These are phyloP conservation scores for Uropetala carovei DNA, from an alignment of 2,888 invertebrate genomes.

Conservation along the genomic window DNA sequence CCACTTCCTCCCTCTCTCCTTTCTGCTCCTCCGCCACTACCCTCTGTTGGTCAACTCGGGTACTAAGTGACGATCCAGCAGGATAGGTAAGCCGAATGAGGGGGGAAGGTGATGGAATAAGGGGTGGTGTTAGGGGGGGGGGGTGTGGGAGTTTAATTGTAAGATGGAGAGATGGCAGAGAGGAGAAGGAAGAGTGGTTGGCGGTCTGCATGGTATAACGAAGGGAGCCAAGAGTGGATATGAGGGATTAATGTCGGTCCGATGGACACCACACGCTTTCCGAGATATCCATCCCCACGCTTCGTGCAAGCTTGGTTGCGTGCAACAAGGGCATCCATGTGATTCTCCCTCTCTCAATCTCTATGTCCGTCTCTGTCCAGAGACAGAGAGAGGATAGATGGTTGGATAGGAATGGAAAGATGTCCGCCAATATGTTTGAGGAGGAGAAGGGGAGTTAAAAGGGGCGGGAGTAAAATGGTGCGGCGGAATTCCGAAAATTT, in stretches of 20 bases:
- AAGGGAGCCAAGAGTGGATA: constrained; percentile 28
- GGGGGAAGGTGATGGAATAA: not conserved
- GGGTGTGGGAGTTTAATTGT: too few species aligned
- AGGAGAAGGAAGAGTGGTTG: not conserved
- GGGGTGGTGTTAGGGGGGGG: not conserved
- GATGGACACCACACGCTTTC: not conserved
- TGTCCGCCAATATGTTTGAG: not conserved
- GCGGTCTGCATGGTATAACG: constrained; percentile 15
- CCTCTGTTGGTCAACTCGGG: too few species aligned
- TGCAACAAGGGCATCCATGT: constrained; percentile 19
- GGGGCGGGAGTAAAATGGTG: too few species aligned
- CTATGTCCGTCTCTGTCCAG: not conserved
- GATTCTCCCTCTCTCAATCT: not conserved
- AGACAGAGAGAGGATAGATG: constrained; percentile 9
- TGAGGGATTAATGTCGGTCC: constrained; percentile 10
- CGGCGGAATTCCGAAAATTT: not conserved
- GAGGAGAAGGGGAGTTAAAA: not conserved
- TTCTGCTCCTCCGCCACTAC: too few species aligned
- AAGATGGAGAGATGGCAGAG: too few species aligned
- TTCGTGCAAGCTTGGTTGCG: constrained; percentile 3
- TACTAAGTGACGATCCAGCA: not conserved
- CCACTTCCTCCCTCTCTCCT: too few species aligned
- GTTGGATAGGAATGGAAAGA: constrained; percentile 8
- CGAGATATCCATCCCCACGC: not conserved
- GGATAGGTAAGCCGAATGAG: not conserved